Evolutionary conservation across 2,113 vertebrate genomes (phyloP).

Genomic region (Rattus norvegicus): DNA sequence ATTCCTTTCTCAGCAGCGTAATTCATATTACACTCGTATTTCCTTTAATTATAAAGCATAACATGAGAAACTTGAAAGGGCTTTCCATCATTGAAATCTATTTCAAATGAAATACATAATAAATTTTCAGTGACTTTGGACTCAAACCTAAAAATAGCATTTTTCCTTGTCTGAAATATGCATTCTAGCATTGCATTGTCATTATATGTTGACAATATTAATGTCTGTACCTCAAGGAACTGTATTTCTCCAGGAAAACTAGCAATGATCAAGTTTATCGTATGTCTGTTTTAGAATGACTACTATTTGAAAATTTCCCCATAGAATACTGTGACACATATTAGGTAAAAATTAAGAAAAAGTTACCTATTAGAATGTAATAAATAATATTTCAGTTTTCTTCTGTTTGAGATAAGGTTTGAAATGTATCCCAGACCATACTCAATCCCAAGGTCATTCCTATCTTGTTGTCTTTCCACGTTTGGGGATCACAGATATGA

Average conservation of each 20-base stretch:
- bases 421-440: neutral
- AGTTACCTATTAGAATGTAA: neutral
- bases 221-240: neutral
- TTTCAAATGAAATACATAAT: neutral
- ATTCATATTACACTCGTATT: neutral
- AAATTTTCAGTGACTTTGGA: neutral
- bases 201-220: neutral
- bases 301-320: neutral
- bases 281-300: neutral
- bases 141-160: neutral
- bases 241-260: neutral
- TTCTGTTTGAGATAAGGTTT: neutral
- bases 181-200: neutral
- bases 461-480: too few species aligned
- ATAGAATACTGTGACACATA: neutral
- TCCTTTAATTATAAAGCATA: conserved; percentile 7
- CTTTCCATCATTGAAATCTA: neutral
- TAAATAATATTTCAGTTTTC: neutral
- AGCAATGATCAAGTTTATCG: neutral
- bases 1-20: neutral
- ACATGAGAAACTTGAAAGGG: neutral
- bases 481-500: too few species aligned
- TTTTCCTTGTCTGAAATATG: neutral
- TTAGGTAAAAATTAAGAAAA: neutral
- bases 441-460: rapidly evolving